Conservation (phyloP, 1,140 invertebrate species). For the Drosophila pseudoananassae region DNA sequence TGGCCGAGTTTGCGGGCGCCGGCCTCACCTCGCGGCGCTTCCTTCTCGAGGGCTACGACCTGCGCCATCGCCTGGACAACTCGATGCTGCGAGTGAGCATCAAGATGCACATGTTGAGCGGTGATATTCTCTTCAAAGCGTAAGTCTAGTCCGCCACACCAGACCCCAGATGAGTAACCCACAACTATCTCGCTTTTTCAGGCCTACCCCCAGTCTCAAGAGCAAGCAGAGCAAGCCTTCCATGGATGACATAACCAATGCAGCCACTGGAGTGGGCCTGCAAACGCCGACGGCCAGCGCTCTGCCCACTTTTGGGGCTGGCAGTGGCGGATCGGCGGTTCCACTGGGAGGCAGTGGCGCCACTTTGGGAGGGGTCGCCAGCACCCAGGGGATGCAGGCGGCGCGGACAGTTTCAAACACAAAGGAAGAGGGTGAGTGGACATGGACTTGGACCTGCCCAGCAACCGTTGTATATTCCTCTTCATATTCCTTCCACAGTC, state of each 20-base stretch:
- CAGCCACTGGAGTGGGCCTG: conserved; percentile 82
- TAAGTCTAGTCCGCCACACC: conserved; percentile 85
- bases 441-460: conserved; percentile 43
- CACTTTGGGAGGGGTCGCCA: conserved; percentile 63
- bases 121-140: conserved; percentile 99
- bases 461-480: too few relatives aligned
- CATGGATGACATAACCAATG: conserved; percentile 70
- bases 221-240: conserved; percentile 86
- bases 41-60: conserved; percentile 97
- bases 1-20: conserved; percentile 98
- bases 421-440: conserved; percentile 87
- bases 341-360: conserved; percentile 84
- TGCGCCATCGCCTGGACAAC: conserved; percentile 95
- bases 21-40: conserved; percentile 93
- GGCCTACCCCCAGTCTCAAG: conserved; percentile 89
- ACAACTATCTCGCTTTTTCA: conserved; percentile 71
- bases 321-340: conserved; percentile 58
- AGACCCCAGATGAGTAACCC: not conserved
- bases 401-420: conserved; percentile 67
- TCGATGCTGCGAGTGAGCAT: conserved; percentile 96
- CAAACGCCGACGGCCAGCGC: conserved; percentile 76
- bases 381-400: conserved; percentile 52
- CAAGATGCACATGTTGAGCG: conserved; percentile 96
- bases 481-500: not conserved
- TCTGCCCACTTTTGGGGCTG: conserved; percentile 60